Conservation (phyloP, 2,888 invertebrate genomes). For the Caenorhabditis macrosperma region DNA sequence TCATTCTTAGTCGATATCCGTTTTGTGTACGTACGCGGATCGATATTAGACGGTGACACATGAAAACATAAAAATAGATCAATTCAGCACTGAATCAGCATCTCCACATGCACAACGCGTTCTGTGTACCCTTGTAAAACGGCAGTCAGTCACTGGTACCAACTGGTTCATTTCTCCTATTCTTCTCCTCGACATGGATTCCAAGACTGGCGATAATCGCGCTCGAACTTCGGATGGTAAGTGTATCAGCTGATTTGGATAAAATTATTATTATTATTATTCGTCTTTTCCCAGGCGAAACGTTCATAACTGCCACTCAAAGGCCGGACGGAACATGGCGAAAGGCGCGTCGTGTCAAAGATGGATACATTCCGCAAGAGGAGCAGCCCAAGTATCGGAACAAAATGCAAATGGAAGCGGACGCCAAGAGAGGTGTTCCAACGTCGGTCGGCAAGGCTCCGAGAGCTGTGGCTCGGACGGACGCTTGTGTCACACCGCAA, state of each 20-base stretch:
- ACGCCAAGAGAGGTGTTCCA: conserved; percentile 44
- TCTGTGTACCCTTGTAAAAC: too few relatives aligned
- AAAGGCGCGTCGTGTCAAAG: conserved; percentile 93
- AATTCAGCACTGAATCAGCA: too few relatives aligned
- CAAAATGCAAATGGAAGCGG: conserved; percentile 40
- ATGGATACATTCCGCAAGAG: conserved; percentile 96
- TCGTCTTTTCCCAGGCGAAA: conserved; percentile 82
- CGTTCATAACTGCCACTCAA: conserved; percentile 93
- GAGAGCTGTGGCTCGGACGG: neutral
- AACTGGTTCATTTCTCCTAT: neutral
- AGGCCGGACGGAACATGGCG: conserved; percentile 98
- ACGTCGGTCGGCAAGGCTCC: conserved; percentile 64
- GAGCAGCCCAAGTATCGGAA: conserved; percentile 88
- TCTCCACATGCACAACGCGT: too few relatives aligned
- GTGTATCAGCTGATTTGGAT: too few relatives aligned
- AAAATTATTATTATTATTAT: neutral
- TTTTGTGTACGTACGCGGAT: too few relatives aligned
- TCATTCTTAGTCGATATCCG: too few relatives aligned
- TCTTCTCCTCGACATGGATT: neutral
- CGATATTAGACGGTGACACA: too few relatives aligned
- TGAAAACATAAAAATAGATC: too few relatives aligned
- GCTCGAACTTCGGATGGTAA: conserved; percentile 51
- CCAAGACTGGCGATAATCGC: conserved; percentile 49
- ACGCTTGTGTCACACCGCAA: conserved; percentile 69
- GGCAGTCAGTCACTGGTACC: neutral